Percentiles rank a stretch among this genome's conserved stretches.
phyloP scores from a whole-genome alignment of 1,140 invertebrate species.

The Teleopsis dalmanni region DNA sequence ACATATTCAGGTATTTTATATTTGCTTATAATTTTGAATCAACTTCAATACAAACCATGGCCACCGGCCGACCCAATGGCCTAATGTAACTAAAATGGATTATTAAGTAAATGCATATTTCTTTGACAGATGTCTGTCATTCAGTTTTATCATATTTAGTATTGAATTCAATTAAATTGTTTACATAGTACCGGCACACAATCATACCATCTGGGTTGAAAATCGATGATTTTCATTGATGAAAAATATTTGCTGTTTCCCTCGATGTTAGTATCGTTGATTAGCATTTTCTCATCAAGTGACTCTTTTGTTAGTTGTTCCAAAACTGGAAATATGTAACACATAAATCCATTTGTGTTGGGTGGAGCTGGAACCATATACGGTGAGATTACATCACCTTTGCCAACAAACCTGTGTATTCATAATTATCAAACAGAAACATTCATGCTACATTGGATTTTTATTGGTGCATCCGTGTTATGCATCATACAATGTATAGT shows the following conservation, averaged over 20 bases:
- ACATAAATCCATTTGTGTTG: slow-evolving; percentile 68
- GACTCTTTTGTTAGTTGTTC: slow-evolving; percentile 51
- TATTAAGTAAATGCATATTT: too few species aligned
- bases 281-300: neutral
- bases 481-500: slow-evolving; percentile 73
- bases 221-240: slow-evolving; percentile 70
- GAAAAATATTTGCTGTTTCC: slow-evolving; percentile 42
- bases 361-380: slow-evolving; percentile 83
- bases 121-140: too few species aligned
- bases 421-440: slow-evolving; percentile 82
- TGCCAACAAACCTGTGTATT: slow-evolving; percentile 75
- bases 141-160: too few species aligned
- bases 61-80: too few species aligned
- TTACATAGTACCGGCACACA: slow-evolving; percentile 46
- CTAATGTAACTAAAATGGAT: too few species aligned
- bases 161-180: slow-evolving; percentile 3
- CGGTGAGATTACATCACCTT: slow-evolving; percentile 65
- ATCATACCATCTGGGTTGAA: slow-evolving; percentile 78
- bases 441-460: slow-evolving; percentile 64
- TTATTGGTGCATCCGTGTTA: slow-evolving; percentile 58
- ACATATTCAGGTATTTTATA: too few species aligned
- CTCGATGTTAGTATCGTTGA: neutral
- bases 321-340: slow-evolving; percentile 82
- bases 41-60: too few species aligned
- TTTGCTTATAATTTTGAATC: too few species aligned